Conservation (phyloP, 2,888 invertebrate species). For the Campoletis raptor region DNA sequence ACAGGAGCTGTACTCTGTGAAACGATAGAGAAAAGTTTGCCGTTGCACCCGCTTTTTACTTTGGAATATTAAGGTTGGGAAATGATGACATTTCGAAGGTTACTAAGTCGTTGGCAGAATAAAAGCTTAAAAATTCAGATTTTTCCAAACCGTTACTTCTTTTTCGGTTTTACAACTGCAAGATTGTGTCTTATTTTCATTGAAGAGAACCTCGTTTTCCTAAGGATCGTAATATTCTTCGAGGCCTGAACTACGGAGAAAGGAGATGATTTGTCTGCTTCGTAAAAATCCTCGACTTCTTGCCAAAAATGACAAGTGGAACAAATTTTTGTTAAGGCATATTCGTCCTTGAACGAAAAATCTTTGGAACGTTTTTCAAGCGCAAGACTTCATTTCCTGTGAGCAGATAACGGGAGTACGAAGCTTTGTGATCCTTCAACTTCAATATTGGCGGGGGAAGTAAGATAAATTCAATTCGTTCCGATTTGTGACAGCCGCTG, state of each 20-base stretch:
- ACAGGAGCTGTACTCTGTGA: not conserved
- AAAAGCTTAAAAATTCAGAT: conserved; percentile 4
- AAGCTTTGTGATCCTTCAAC: conserved; percentile 49
- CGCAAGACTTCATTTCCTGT: conserved; percentile 1
- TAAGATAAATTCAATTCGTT: conserved; percentile 60
- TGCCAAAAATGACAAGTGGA: conserved; percentile 35
- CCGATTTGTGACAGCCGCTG: conserved; percentile 52
- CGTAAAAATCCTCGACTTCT: not conserved
- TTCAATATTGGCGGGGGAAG: conserved; percentile 42
- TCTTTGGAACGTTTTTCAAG: not conserved
- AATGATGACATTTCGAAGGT: conserved; percentile 48
- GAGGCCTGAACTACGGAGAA: not conserved
- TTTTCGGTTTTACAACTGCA: not conserved
- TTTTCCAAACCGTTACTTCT: not conserved
- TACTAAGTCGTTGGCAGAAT: not conserved
- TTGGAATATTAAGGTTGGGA: conserved; percentile 45
- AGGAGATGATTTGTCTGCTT: not conserved
- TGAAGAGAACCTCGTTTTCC: conserved; percentile 25
- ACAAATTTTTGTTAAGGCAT: conserved; percentile 45
- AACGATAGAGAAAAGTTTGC: not conserved
- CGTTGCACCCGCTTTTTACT: not conserved
- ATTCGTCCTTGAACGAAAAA: not conserved
- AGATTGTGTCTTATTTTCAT: conserved; percentile 53
- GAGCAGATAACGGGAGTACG: conserved; percentile 20
- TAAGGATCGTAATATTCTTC: conserved; percentile 18